Base-by-base conservation (phyloP, 2,888 invertebrate species). In the Imbricaverruca yamaguchii region DNA sequence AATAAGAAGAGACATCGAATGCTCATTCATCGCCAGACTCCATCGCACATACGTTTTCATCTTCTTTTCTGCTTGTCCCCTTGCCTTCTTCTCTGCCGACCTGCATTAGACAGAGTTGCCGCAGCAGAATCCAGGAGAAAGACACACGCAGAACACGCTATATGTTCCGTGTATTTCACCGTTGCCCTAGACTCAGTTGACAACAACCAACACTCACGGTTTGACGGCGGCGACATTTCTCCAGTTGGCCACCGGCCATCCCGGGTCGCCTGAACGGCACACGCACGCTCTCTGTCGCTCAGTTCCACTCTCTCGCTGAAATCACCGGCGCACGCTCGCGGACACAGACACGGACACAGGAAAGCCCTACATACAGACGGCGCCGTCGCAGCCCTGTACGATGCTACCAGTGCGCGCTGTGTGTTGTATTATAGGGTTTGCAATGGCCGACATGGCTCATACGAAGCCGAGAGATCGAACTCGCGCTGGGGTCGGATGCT, bases 341-440 rank as follows among this genome's bases (percentile, higher is more conserved):
- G 39, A 39, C 39, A 39, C 39, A 39, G 53, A 21, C 74, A 15
- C 65, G 15, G 39, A 69, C 69, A 74, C 74, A 74, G 55, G 74
- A 74, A 74, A 74, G 74, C 74, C 74, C 74, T 74, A 74, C 74
- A 74, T 15, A 59, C 7, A 59, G 59, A 59, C 39, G 39, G 39
- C 39, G 39, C 2, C 39, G 39, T 4, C 39, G 39, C 39, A 39
- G 39, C 39, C 1, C 39, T 39, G 2, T 4, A 4, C 4, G 39
- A 39, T 39, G 39, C 39, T 39, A 39, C 39, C 39, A 39, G 39
- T 39, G 39, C 39, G 39, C 39, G 39, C 39, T 39, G 39, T 39
- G 39, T 39, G 4, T 39, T 39, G 39, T 39, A 39, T 39, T 39
- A 39, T 39, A 39, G 39, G 39, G 39, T 39, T 39, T 39, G 39